phyloP scores from a whole-genome alignment of 2,888 invertebrate genomes.

The Tetragnatha montana region DNA sequence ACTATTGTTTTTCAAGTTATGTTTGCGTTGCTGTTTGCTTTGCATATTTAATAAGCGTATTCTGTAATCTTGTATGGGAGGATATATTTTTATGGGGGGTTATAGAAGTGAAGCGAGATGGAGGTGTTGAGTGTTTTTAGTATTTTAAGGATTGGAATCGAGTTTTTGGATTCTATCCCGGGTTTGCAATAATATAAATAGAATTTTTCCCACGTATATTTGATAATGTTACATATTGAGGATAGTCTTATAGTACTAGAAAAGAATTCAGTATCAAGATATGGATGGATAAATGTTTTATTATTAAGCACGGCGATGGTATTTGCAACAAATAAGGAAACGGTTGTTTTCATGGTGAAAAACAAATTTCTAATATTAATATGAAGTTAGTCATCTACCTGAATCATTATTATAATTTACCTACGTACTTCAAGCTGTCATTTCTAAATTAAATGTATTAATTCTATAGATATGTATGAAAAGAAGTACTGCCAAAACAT shows the following conservation, averaged over 20 bases:
- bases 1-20: background rate
- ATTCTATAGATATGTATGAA: no score
- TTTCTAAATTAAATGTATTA: no score
- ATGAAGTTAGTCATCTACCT: no score
- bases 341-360: no score
- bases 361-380: no score
- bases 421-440: no score
- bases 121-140: background rate
- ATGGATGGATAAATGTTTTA: no score
- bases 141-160: background rate
- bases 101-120: background rate
- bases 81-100: background rate
- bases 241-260: background rate
- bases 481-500: no score
- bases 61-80: background rate
- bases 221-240: background rate
- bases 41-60: conserved; percentile 15
- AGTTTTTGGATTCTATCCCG: background rate
- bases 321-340: no score
- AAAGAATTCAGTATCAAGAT: background rate
- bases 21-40: background rate
- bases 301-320: no score
- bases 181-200: background rate
- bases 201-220: background rate
- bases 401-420: no score